Evolutionary conservation across 1,140 invertebrate species (phyloP).

Genomic region (Anthonomus grandis): DNA sequence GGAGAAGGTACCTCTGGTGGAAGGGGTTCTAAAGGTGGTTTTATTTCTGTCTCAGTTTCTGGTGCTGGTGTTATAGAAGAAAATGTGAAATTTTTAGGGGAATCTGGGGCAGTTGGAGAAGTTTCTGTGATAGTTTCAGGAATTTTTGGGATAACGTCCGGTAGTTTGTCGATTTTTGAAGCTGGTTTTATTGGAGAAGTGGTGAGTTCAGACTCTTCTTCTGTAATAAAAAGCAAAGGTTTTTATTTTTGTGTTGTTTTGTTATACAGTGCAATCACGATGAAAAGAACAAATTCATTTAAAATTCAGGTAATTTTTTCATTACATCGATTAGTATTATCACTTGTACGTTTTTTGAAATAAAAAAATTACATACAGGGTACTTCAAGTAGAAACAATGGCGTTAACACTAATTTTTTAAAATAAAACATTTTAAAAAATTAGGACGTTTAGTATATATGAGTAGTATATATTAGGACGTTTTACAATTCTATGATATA

Average conservation of each 20-base stretch:
- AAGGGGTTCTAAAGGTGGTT: too few relatives aligned
- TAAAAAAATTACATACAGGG: not conserved
- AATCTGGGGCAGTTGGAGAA: conserved; percentile 9
- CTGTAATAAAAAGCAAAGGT: too few relatives aligned
- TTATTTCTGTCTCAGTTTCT: too few relatives aligned
- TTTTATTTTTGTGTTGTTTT: too few relatives aligned
- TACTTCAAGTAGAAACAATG: too few relatives aligned
- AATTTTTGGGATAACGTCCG: conserved; percentile 28
- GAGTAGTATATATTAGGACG: too few relatives aligned
- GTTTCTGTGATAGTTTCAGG: conserved; percentile 21
- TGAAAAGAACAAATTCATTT: not conserved
- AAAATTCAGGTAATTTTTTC: not conserved
- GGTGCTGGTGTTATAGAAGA: too few relatives aligned
- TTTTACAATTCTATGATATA: too few relatives aligned
- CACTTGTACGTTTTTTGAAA: not conserved
- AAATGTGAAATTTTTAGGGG: conserved; percentile 1
- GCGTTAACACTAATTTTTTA: too few relatives aligned
- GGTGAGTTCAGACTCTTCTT: conserved; percentile 1
- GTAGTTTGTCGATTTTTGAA: conserved; percentile 6
- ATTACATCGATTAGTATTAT: not conserved
- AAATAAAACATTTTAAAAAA: too few relatives aligned
- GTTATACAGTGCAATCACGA: not conserved
- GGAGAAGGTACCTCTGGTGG: too few relatives aligned
- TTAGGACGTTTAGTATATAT: too few relatives aligned
- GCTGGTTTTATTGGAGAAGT: conserved; percentile 8